Conservation (phyloP, 2,113 vertebrate genomes). For the Suricata suricatta region DNA sequence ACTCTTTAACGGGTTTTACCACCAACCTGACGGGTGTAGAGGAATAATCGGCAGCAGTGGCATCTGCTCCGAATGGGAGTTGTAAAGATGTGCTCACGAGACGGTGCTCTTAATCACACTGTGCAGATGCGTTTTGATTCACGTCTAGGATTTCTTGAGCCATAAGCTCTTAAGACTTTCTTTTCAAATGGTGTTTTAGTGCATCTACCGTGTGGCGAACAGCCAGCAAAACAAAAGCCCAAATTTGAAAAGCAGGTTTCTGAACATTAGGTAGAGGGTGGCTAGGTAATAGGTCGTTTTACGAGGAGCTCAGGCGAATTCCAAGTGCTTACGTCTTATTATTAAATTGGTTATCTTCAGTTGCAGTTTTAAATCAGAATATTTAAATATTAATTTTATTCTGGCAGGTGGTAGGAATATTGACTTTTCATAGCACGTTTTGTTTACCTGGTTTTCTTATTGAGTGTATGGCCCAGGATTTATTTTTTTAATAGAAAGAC, state of each 20-base stretch:
- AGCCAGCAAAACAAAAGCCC: neutral
- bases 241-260: neutral
- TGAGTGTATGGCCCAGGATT: neutral
- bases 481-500: neutral
- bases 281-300: neutral
- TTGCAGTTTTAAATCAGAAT: neutral
- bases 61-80: neutral
- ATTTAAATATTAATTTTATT: neutral
- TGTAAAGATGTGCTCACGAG: neutral
- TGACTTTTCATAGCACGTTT: conserved; percentile 29
- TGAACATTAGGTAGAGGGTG: neutral
- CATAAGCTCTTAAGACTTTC: neutral
- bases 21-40: neutral
- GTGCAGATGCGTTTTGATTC: neutral
- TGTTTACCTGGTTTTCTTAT: conserved; percentile 1
- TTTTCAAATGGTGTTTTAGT: neutral
- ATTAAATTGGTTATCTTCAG: neutral
- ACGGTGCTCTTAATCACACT: neutral
- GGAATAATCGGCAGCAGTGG: neutral
- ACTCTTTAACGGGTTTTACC: neutral
- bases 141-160: neutral
- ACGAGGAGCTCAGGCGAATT: neutral
- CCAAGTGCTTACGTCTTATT: neutral
- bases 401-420: neutral
- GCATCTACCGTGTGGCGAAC: neutral